Evolutionary conservation across 2,888 invertebrate genomes (phyloP).

Genomic region (Dasysyrphus tricinctus): DNA sequence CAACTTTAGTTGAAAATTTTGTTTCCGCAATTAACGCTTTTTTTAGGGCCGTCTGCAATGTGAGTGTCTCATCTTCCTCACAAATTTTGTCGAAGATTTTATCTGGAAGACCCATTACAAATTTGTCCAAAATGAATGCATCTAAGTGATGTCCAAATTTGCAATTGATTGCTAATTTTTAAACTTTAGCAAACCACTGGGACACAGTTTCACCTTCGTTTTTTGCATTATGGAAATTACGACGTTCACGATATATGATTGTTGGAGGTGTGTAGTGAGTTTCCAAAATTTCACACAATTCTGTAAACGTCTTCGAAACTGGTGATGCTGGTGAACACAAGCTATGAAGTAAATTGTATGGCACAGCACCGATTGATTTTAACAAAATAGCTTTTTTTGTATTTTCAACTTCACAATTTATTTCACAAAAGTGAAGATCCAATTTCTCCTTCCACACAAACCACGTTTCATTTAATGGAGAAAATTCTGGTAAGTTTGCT

Average conservation of each 20-base stretch:
- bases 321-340: constrained; percentile 49
- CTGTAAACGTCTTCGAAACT: constrained; percentile 35
- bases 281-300: constrained; percentile 35
- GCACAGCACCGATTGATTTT: constrained; percentile 44
- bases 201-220: constrained; percentile 9
- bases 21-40: constrained; percentile 10
- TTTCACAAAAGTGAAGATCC: constrained; percentile 14
- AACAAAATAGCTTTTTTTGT: constrained; percentile 46
- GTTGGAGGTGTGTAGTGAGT: constrained; percentile 39
- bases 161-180: constrained; percentile 6
- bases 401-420: constrained; percentile 43
- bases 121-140: background rate
- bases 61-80: background rate
- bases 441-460: constrained; percentile 50
- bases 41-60: background rate
- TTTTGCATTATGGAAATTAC: constrained; percentile 5
- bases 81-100: no score
- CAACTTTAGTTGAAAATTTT: background rate
- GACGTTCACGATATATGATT: constrained; percentile 21
- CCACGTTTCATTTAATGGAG: constrained; percentile 36
- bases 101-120: background rate
- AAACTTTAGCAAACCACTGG: constrained; percentile 10
- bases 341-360: constrained; percentile 43
- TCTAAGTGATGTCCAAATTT: background rate
- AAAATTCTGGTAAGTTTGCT: constrained; percentile 37